Percentiles rank a stretch among this genome's conserved stretches.
phyloP scores from a whole-genome alignment of 2,888 invertebrate species.

The Lydus trimaculatus region DNA sequence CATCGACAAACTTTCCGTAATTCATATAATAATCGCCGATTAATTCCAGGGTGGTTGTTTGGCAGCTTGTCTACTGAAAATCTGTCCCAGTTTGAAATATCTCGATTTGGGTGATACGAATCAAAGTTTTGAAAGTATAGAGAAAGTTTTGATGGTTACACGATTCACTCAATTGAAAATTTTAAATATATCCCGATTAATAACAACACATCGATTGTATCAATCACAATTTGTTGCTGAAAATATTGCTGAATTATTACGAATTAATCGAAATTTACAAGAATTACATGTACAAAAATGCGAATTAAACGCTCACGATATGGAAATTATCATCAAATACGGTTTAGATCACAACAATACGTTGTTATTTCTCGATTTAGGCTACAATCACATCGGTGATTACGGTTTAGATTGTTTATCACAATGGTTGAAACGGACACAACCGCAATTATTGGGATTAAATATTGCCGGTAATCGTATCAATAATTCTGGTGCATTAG shows the following conservation, averaged over 20 bases:
- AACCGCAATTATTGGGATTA: constrained; percentile 63
- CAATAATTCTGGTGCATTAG: constrained; percentile 64
- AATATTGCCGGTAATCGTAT: constrained; percentile 67
- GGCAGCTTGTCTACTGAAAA: constrained; percentile 62
- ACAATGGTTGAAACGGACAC: constrained; percentile 63
- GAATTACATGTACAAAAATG: constrained; percentile 69
- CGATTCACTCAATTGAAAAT: constrained; percentile 53
- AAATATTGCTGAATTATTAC: constrained; percentile 50
- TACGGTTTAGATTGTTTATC: constrained; percentile 65
- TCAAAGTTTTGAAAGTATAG: constrained; percentile 65
- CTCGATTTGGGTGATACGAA: constrained; percentile 68
- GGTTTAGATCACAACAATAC: constrained; percentile 64
- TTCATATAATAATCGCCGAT: background rate
- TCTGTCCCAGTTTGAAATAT: constrained; percentile 61
- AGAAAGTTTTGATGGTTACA: constrained; percentile 63
- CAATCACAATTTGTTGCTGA: constrained; percentile 47
- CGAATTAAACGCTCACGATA: constrained; percentile 67
- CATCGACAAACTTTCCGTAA: background rate
- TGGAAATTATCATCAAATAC: constrained; percentile 63
- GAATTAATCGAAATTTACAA: constrained; percentile 58
- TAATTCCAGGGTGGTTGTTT: constrained; percentile 61
- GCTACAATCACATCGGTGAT: constrained; percentile 68
- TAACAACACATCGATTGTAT: constrained; percentile 46
- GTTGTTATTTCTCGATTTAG: constrained; percentile 67
- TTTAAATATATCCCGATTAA: constrained; percentile 59